Conservation (phyloP, 2,113 vertebrate genomes). For the Dromiciops gliroides region DNA sequence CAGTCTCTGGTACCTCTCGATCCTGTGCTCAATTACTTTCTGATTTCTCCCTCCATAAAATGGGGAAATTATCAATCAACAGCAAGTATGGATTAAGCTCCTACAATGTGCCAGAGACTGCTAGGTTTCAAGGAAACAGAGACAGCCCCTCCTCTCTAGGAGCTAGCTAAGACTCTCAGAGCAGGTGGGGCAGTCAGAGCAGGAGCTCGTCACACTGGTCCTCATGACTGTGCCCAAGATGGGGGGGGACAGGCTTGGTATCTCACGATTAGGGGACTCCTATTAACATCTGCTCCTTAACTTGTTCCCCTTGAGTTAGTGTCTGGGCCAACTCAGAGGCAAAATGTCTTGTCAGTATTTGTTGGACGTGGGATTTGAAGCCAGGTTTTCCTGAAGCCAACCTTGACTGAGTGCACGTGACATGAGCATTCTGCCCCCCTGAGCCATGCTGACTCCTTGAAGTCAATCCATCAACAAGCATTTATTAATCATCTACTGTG, state of each 20-base stretch:
- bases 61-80: too few species aligned
- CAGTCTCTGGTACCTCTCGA: too few species aligned
- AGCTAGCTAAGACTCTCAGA: neutral
- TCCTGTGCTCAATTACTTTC: neutral
- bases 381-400: too few species aligned
- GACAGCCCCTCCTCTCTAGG: neutral
- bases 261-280: neutral
- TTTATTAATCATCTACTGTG: neutral
- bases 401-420: too few species aligned
- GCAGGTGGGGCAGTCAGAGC: too few species aligned
- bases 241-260: too few species aligned
- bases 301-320: too few species aligned
- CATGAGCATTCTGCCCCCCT: too few species aligned
- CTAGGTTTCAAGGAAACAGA: neutral
- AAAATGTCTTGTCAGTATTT: too few species aligned
- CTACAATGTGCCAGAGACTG: neutral
- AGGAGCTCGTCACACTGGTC: too few species aligned
- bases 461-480: neutral
- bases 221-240: too few species aligned
- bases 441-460: too few species aligned
- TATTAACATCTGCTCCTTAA: neutral
- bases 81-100: neutral
- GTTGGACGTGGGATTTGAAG: neutral
- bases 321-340: neutral
- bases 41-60: neutral